Conservation (phyloP, 2,797 vertebrate species). For the Pteronotus mesoamericanus region DNA sequence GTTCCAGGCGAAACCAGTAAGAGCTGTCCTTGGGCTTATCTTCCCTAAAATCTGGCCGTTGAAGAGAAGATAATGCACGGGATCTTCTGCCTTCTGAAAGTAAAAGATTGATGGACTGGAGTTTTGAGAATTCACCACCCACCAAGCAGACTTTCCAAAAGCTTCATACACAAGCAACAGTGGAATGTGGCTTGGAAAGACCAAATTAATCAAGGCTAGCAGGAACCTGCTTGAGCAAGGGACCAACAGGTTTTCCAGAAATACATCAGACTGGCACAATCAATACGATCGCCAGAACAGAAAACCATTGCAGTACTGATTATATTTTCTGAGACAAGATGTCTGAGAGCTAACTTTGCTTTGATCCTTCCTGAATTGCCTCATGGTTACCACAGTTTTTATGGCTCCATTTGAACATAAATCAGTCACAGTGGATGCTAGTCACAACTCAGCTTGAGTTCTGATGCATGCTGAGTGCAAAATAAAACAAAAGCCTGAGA, state of each 20-base stretch:
- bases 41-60: neutral
- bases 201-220: slow-evolving; percentile 65
- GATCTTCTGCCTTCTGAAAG: slow-evolving; percentile 38
- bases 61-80: neutral
- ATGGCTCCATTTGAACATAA: slow-evolving; percentile 12
- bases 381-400: neutral
- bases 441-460: neutral
- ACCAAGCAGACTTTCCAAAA: neutral
- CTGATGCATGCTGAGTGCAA: neutral
- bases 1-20: neutral
- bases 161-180: neutral
- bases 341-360: slow-evolving; percentile 46
- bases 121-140: neutral
- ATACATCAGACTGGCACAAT: slow-evolving; percentile 41
- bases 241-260: slow-evolving; percentile 61
- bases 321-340: slow-evolving; percentile 47
- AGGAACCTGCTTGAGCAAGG: slow-evolving; percentile 49
- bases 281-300: slow-evolving; percentile 47
- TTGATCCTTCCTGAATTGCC: slow-evolving; percentile 58
- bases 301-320: slow-evolving; percentile 3
- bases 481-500: neutral
- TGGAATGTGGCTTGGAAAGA: slow-evolving; percentile 54
- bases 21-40: neutral
- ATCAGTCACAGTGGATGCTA: neutral
- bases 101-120: neutral